Percentiles rank a stretch among this genome's conserved stretches.
Conservation (phyloP, 2,888 invertebrate genomes). For the Druceiella hillmani region DNA sequence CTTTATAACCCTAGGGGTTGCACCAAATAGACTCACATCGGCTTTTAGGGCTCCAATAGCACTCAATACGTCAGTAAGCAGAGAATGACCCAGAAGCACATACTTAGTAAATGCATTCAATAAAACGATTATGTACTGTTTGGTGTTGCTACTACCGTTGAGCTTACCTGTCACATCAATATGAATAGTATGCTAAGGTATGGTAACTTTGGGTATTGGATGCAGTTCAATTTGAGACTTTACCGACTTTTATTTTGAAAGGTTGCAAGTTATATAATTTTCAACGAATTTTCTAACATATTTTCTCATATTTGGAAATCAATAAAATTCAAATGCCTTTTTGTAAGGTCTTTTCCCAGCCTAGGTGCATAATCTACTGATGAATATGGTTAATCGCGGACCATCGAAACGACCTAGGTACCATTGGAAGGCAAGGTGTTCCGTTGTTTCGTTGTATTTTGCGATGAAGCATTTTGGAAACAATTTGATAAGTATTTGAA, state of each 20-base stretch:
- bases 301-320: conserved; percentile 13
- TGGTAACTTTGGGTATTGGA: conserved; percentile 20
- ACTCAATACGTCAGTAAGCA: background rate
- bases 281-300: conserved; percentile 13
- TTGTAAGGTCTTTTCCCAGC: conserved; percentile 21
- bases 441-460: conserved; percentile 18
- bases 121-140: conserved; percentile 17
- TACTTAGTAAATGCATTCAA: conserved; percentile 20
- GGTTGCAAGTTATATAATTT: conserved; percentile 19
- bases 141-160: conserved; percentile 13
- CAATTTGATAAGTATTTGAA: too few relatives aligned
- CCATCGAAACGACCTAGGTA: conserved; percentile 20
- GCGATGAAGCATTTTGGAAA: too few relatives aligned
- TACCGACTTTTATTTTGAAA: conserved; percentile 21
- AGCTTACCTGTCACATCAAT: conserved; percentile 15
- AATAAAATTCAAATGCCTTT: too few relatives aligned
- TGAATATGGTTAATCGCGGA: conserved; percentile 18
- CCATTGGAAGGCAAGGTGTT: conserved; percentile 16
- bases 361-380: conserved; percentile 18
- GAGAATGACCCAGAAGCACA: background rate
- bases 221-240: conserved; percentile 21
- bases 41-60: too few relatives aligned
- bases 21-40: too few relatives aligned
- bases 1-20: too few relatives aligned
- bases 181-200: conserved; percentile 15